Base-by-base conservation (phyloP, 2,113 vertebrate species). In the Guaruba guarouba region DNA sequence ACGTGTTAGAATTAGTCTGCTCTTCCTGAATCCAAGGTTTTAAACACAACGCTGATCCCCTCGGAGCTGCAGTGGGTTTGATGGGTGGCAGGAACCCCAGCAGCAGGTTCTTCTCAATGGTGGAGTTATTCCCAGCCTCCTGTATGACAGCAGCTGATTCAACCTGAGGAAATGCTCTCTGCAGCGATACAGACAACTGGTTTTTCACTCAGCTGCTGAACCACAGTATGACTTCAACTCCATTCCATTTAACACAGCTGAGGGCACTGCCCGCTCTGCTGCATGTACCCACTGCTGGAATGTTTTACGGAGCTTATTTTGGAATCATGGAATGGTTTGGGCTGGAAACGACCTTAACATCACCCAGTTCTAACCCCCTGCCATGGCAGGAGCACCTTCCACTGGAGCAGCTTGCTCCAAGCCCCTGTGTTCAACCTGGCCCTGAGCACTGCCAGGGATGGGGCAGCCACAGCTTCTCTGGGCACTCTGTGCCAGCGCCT, bases 121-220 rank as follows among this genome's bases (percentile, higher is more conserved):
- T 7, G 2, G 71, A 68, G 59, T n/a, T 88, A 71, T 86, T 81
- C 86, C 63, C 93, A 93, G 80, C 59, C 86, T 88, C 41, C 89
- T 31, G 49, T 55, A 39, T 49, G 93, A 88, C 86, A 91, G 91
- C 37, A 86, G 74, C 89, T 88, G 80, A 92, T 83, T 86, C 76
- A 68, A 31, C 57, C 5, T 66, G 80, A 86, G 83, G 10, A 37
- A 91, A 57, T 0, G 25, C 43, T 90, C 91, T 22, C 73, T 3
- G 35, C 31, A 23, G 54, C 11, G 67, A 76, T 8, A 74, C 81
- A 90, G 86, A 18, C 3, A 25, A 57, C 52, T 63, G 90, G 70
- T 73, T 95, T 82, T 71, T 25, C 49, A 76, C 80, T 92, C 82
- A 35, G 63, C 91, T 52, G 55, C 82, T 73, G 91, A 90, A 90